Percentiles rank a stretch among this genome's conserved stretches.
Evolutionary conservation across 2,888 invertebrate genomes (phyloP).

Genomic region (Cantharis nigra): DNA sequence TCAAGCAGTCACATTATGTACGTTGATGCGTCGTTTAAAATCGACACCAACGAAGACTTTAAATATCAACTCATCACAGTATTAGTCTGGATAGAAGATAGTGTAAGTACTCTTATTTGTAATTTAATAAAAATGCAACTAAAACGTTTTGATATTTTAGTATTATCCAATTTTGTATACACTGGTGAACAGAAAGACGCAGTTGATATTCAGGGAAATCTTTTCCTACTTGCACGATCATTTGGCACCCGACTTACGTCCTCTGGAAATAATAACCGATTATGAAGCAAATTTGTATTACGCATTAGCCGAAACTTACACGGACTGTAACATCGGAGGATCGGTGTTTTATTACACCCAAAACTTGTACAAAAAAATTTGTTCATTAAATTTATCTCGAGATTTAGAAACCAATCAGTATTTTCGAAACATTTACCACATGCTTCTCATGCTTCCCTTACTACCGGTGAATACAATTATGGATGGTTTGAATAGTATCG

Average conservation of each 20-base stretch:
- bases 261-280: constrained; percentile 51
- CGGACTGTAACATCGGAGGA: constrained; percentile 50
- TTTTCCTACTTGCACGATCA: constrained; percentile 45
- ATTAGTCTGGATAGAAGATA: constrained; percentile 49
- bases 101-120: constrained; percentile 42
- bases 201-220: constrained; percentile 47
- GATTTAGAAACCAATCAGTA: constrained; percentile 49
- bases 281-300: constrained; percentile 52
- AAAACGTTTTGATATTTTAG: constrained; percentile 38
- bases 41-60: constrained; percentile 47
- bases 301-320: constrained; percentile 49
- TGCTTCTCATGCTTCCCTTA: constrained; percentile 51
- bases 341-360: constrained; percentile 52
- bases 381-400: constrained; percentile 44
- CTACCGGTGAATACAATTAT: constrained; percentile 51
- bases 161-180: constrained; percentile 51
- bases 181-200: constrained; percentile 45
- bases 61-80: constrained; percentile 49
- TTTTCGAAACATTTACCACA: constrained; percentile 51
- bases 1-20: constrained; percentile 49
- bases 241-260: constrained; percentile 46
- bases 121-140: not conserved
- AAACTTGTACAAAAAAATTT: constrained; percentile 52
- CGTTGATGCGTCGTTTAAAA: constrained; percentile 51
- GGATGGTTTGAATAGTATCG: constrained; percentile 49